These are phyloP conservation scores for Scaptomyza flava DNA, from an alignment of 2,888 invertebrate genomes.

Conservation along the genomic window DNA sequence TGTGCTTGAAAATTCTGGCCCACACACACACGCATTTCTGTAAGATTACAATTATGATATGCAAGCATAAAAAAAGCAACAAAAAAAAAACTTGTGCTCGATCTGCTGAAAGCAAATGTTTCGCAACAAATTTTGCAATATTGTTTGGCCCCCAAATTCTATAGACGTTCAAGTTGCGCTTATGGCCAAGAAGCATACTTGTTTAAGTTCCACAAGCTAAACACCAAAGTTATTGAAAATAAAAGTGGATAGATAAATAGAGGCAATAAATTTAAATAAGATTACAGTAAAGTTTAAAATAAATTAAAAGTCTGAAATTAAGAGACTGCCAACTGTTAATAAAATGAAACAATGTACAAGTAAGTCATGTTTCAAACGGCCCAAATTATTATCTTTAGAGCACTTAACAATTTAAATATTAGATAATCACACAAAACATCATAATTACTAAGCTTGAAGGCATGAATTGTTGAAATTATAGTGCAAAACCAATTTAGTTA, in stretches of 20 bases:
- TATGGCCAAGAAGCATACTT: slow-evolving; percentile 11
- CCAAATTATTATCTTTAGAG: too few relatives aligned
- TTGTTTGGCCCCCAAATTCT: slow-evolving; percentile 12
- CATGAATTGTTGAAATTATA: not conserved
- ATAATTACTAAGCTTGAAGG: too few relatives aligned
- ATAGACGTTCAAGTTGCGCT: slow-evolving; percentile 17
- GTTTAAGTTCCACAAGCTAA: slow-evolving; percentile 34
- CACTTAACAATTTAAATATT: too few relatives aligned
- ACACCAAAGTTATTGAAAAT: slow-evolving; percentile 37
- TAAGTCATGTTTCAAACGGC: too few relatives aligned
- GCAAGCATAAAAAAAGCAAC: slow-evolving; percentile 51
- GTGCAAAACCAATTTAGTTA: not conserved
- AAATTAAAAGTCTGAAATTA: too few relatives aligned
- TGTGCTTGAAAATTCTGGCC: slow-evolving; percentile 61
- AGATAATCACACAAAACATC: not conserved
- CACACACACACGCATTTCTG: slow-evolving; percentile 72
- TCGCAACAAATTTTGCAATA: slow-evolving; percentile 7
- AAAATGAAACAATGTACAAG: too few relatives aligned
- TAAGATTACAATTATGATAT: slow-evolving; percentile 78
- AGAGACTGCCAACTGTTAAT: too few relatives aligned
- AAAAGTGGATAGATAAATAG: not conserved
- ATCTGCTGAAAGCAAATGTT: slow-evolving; percentile 35
- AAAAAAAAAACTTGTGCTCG: slow-evolving; percentile 53
- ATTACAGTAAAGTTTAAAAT: too few relatives aligned
- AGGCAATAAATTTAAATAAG: not conserved